Base-by-base conservation (phyloP, 2,888 invertebrate species). In the Drosophila falleni region DNA sequence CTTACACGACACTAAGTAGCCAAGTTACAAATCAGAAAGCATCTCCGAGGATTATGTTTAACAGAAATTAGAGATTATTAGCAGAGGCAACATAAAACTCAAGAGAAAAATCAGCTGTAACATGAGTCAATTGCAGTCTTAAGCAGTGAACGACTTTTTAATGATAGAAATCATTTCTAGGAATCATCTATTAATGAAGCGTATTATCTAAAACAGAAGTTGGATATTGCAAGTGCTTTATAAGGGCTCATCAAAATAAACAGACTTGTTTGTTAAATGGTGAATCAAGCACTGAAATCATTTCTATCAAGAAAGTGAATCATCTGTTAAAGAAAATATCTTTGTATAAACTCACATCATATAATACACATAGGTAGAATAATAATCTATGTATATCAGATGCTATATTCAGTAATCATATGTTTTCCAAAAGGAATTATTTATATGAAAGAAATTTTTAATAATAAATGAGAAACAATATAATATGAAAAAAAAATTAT, bases 1-100 rank as follows among this genome's bases (percentile, higher is more conserved):
- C 0, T 35, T 49, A 37, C 47, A 58, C 58, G 37, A 59, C 31
- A 49, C 49, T 59, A 47, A 58, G 46, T 29, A 46, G 35, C 35
- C 46, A 37, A 46, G 15, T 47, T 37, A 26, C 31, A 26, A 10
- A 46, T 23, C 35, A 39, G n/a, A 53, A 53, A 39, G 15, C 53
- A 39, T 44, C 23, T 19, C 23, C 0, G 13, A 10, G 51, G 51
- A 51, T 51, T 51, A 51, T 51, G 37, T 11, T 3, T 15, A 44
- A 42, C 19, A 26, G 11, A 23, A 35, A 56, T 35, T 19, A 35
- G 8, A 16, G 3, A 49, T 31, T 29, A 15, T 5, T 13, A 3
- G 8, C 29, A 41, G 4, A 29, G 26, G 5, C 16, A 16, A 10
- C 19, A 42, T 11, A 5, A 5, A 11, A 5, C 11, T 0, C 16